Conservation (phyloP, 2,888 invertebrate genomes). For the Pachymerium ferrugineum region DNA sequence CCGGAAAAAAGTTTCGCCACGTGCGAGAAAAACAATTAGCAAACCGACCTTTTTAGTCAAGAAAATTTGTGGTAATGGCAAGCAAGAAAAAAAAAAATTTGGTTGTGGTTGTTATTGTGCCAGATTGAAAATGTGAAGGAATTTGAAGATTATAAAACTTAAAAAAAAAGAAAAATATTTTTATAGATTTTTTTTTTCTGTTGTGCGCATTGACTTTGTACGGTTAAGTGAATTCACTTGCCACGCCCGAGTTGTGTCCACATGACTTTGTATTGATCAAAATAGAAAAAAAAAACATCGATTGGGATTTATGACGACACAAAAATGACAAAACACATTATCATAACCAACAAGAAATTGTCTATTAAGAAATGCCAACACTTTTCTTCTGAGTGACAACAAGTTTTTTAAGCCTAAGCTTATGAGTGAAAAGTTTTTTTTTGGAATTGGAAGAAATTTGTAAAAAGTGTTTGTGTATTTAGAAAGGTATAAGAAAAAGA, state of each 20-base stretch:
- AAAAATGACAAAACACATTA: background rate
- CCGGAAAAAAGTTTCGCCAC: constrained; percentile 3
- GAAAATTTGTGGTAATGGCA: background rate
- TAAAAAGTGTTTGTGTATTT: background rate
- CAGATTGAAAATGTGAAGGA: constrained; percentile 15
- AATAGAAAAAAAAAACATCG: too few relatives aligned
- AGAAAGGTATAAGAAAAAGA: background rate
- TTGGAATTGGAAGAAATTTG: background rate
- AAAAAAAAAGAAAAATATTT: background rate
- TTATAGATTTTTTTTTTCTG: too few relatives aligned
- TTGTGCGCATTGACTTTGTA: too few relatives aligned
- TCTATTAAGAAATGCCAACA: too few relatives aligned
- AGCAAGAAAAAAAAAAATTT: background rate
- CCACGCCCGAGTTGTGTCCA: too few relatives aligned
- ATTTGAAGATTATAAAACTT: background rate
- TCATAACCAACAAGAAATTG: too few relatives aligned
- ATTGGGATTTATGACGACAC: background rate
- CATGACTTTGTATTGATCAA: too few relatives aligned
- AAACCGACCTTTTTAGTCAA: background rate
- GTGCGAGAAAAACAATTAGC: constrained; percentile 10
- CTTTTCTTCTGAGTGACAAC: too few relatives aligned
- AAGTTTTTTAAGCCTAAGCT: too few relatives aligned
- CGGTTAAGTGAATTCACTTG: too few relatives aligned
- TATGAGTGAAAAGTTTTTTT: too few relatives aligned
- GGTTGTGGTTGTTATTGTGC: background rate